Conservation (phyloP, 2,888 invertebrate genomes). For the Aromia moschata region DNA sequence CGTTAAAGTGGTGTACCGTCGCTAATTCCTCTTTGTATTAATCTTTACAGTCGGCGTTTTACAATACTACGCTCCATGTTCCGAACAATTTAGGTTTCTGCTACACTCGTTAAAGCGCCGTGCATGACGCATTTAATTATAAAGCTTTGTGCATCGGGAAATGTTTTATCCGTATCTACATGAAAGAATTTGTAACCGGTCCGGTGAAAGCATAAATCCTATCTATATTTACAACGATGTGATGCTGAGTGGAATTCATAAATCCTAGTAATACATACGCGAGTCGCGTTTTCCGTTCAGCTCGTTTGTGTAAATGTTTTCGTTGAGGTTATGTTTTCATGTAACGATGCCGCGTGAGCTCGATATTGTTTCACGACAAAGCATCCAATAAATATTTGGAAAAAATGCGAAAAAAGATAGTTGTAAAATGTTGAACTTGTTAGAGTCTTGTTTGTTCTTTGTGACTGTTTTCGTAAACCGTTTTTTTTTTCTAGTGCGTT, state of each 20-base stretch:
- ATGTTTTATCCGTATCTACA: constrained; percentile 27
- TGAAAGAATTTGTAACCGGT: constrained; percentile 23
- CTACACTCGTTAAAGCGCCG: constrained; percentile 27
- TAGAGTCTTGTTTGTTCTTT: no score
- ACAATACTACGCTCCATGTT: constrained; percentile 27
- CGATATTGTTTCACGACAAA: no score
- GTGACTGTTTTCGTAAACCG: no score
- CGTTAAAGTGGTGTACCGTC: constrained; percentile 2
- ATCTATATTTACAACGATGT: not conserved
- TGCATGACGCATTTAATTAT: constrained; percentile 28
- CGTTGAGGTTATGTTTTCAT: no score
- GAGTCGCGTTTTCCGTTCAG: no score
- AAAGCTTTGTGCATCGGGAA: constrained; percentile 26
- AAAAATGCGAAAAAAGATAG: no score
- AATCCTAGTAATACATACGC: no score
- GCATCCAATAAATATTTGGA: no score
- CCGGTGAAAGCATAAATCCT: constrained; percentile 12
- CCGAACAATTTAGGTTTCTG: constrained; percentile 29
- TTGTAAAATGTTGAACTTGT: no score
- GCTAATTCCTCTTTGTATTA: constrained; percentile 24
- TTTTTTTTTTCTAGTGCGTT: no score
- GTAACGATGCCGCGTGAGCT: no score
- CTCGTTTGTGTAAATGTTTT: no score
- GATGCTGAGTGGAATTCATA: not conserved
- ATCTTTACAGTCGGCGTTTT: constrained; percentile 27